Percentiles rank a stretch among this genome's conserved stretches.
These are phyloP conservation scores for Drosophila meridionalis DNA, from an alignment of 2,888 invertebrate species.

Conservation along the genomic window DNA sequence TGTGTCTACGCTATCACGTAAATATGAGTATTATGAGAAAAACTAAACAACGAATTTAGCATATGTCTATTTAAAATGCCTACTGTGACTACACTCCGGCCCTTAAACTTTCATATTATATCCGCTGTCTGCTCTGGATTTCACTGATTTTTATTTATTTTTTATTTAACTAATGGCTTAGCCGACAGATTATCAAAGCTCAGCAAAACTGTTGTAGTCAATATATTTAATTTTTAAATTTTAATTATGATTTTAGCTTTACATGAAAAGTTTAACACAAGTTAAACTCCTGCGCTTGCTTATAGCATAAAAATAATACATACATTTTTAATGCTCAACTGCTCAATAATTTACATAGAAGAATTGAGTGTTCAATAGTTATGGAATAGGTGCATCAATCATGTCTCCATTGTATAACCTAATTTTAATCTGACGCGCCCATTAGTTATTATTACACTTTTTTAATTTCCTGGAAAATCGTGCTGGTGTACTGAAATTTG, in stretches of 20 bases:
- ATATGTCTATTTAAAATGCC: constrained; percentile 4
- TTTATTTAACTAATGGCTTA: not conserved
- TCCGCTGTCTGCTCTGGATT: not conserved
- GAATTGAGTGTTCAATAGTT: not conserved
- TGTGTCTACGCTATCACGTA: constrained; percentile 57
- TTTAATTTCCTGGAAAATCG: constrained; percentile 15
- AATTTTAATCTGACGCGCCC: constrained; percentile 4
- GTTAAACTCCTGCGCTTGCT: not conserved
- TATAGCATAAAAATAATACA: not conserved
- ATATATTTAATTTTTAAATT: not conserved
- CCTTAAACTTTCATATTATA: not conserved
- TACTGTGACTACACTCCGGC: constrained; percentile 2
- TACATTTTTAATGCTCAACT: not conserved
- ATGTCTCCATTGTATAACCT: not conserved
- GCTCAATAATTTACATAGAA: not conserved
- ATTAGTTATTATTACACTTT: constrained; percentile 1
- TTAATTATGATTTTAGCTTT: not conserved
- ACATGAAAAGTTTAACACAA: not conserved
- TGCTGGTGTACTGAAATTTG: constrained; percentile 23
- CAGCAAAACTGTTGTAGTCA: not conserved
- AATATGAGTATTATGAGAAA: constrained; percentile 48
- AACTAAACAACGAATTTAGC: constrained; percentile 12
- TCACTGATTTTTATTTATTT: too few relatives aligned
- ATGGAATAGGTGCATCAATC: not conserved
- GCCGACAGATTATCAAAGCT: not conserved